Conservation (phyloP, 53 echinoderm and acorn worm species). For the Paracentrotus lividus region DNA sequence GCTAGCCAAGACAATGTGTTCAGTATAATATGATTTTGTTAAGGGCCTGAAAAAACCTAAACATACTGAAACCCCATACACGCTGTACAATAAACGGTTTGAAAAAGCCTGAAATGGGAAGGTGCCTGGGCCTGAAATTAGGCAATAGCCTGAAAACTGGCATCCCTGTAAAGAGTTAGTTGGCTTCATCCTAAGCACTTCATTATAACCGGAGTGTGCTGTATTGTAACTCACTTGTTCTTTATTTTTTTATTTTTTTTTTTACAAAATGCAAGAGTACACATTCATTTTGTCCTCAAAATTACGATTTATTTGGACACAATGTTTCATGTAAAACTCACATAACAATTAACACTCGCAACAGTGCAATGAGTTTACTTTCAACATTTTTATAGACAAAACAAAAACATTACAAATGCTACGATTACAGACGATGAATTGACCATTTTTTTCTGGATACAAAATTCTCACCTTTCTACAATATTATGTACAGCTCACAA, state of each 20-base stretch:
- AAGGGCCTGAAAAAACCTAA: too few species aligned
- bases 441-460: background rate
- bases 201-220: background rate
- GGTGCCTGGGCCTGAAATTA: too few species aligned
- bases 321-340: conserved; percentile 1
- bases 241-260: too few species aligned
- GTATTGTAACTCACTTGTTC: too few species aligned
- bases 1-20: too few species aligned
- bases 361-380: conserved; percentile 16
- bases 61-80: too few species aligned
- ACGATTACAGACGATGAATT: conserved; percentile 1
- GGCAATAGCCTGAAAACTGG: too few species aligned
- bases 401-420: conserved; percentile 11
- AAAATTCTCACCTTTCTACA: conserved; percentile 32
- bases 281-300: conserved; percentile 30
- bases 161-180: too few species aligned
- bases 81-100: too few species aligned
- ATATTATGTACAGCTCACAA: conserved; percentile 10
- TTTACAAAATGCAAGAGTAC: background rate
- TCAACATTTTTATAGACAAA: conserved; percentile 6
- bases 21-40: too few species aligned
- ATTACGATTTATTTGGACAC: conserved; percentile 43
- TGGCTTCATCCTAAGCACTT: background rate
- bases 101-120: too few species aligned
- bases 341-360: background rate